Evolutionary conservation across 2,113 vertebrate genomes (phyloP).

Genomic region (Ammodytes dubius): DNA sequence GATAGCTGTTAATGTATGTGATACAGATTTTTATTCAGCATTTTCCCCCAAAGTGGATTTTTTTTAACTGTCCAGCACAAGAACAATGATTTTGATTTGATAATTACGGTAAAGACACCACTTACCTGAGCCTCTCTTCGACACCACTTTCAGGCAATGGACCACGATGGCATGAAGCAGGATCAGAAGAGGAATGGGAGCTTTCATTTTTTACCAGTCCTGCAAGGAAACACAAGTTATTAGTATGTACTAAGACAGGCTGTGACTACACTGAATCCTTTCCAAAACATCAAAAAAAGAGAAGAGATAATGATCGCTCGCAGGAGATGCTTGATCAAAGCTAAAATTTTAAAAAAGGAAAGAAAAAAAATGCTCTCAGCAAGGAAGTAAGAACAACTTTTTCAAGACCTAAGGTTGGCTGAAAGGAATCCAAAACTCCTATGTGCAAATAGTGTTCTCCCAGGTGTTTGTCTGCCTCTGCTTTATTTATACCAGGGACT

Average conservation of each 20-base stretch:
- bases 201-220: slow-evolving; percentile 93
- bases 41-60: neutral
- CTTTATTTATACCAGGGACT: slow-evolving; percentile 47
- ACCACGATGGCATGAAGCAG: slow-evolving; percentile 92
- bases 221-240: slow-evolving; percentile 62
- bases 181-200: slow-evolving; percentile 92
- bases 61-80: neutral
- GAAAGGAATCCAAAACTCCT: slow-evolving; percentile 8
- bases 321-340: slow-evolving; percentile 21
- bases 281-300: slow-evolving; percentile 18
- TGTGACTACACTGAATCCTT: slow-evolving; percentile 2
- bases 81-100: neutral
- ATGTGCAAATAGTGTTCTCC: slow-evolving; percentile 17
- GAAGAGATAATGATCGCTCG: slow-evolving; percentile 24
- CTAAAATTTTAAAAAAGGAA: neutral
- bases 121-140: slow-evolving; percentile 98
- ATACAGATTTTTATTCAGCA: neutral
- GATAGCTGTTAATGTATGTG: neutral
- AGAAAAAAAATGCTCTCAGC: neutral
- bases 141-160: slow-evolving; percentile 96
- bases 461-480: slow-evolving; percentile 25
- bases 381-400: slow-evolving; percentile 42
- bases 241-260: slow-evolving; percentile 16
- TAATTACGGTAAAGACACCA: slow-evolving; percentile 9
- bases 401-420: slow-evolving; percentile 34